Conservation (phyloP, 2,797 vertebrate genomes). For the Acomys russatus region DNA sequence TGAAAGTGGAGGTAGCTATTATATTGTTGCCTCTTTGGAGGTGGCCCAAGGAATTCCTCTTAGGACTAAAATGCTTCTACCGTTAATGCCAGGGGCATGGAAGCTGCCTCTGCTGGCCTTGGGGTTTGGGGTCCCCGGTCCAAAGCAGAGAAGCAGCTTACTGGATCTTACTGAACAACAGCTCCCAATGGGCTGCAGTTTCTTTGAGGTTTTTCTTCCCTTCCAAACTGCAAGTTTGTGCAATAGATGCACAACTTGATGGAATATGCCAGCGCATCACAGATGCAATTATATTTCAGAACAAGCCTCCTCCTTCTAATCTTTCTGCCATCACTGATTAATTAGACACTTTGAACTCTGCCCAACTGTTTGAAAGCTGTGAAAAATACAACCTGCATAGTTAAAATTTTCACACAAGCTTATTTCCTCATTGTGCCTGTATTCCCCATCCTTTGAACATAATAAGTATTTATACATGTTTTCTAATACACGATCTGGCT, state of each 20-base stretch:
- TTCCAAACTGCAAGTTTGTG: conserved; percentile 17
- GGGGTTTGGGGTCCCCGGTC: conserved; percentile 14
- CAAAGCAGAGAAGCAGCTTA: conserved; percentile 3
- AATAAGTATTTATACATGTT: conserved; percentile 77
- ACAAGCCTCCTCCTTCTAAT: conserved; percentile 79
- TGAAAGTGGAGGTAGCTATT: conserved; percentile 64
- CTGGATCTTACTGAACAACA: conserved; percentile 44
- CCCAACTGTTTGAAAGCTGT: conserved; percentile 82
- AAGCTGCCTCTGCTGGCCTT: conserved; percentile 17
- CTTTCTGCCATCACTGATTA: conserved; percentile 85
- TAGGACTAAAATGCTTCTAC: conserved; percentile 54
- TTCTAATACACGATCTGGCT: conserved; percentile 78
- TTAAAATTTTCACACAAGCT: conserved; percentile 74
- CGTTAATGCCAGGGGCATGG: conserved; percentile 63
- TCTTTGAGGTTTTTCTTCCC: conserved; percentile 25
- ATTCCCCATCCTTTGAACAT: conserved; percentile 72
- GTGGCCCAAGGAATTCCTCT: conserved; percentile 58
- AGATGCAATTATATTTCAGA: conserved; percentile 86
- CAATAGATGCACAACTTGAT: conserved; percentile 68
- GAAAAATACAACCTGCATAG: conserved; percentile 79
- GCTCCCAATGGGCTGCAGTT: not conserved
- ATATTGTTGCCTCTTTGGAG: conserved; percentile 57
- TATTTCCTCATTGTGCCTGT: conserved; percentile 61
- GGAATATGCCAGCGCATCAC: conserved; percentile 81
- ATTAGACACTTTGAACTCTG: conserved; percentile 85